These are phyloP conservation scores for Onychostoma macrolepis DNA, from an alignment of 2,113 vertebrate species.

Conservation along the genomic window DNA sequence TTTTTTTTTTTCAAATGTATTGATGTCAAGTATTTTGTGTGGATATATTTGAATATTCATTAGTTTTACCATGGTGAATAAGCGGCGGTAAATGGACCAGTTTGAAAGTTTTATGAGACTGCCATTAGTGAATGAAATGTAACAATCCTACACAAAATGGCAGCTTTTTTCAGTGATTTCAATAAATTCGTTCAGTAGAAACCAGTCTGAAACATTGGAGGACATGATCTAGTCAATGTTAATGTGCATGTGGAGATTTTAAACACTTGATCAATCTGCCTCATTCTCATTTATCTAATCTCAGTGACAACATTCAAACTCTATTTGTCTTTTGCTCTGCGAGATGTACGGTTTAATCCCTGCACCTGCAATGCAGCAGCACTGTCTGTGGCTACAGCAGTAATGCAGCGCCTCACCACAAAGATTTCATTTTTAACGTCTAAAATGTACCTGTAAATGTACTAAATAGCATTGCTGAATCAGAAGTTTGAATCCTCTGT, in stretches of 20 bases:
- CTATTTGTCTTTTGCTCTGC: conserved; percentile 23
- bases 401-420: conserved; percentile 17
- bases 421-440: background rate
- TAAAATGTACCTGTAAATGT: background rate
- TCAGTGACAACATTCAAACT: background rate
- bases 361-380: conserved; percentile 76
- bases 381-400: conserved; percentile 30
- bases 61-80: too few relatives aligned
- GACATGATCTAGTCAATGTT: background rate
- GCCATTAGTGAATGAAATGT: background rate
- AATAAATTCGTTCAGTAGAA: background rate
- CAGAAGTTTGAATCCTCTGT: background rate
- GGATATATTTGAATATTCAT: too few relatives aligned
- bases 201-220: background rate
- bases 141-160: background rate
- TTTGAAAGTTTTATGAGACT: background rate
- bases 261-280: background rate
- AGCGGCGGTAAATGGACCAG: too few relatives aligned
- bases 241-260: background rate
- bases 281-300: background rate
- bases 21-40: background rate
- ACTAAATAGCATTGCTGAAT: background rate
- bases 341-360: conserved; percentile 16
- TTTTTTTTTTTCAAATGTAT: background rate
- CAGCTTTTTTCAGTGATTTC: background rate